A percentile compares a stretch with the other conserved stretches of the same genome.
Evolutionary conservation across 2,888 invertebrate genomes (phyloP).

Genomic region (Agriopis leucophaearia): DNA sequence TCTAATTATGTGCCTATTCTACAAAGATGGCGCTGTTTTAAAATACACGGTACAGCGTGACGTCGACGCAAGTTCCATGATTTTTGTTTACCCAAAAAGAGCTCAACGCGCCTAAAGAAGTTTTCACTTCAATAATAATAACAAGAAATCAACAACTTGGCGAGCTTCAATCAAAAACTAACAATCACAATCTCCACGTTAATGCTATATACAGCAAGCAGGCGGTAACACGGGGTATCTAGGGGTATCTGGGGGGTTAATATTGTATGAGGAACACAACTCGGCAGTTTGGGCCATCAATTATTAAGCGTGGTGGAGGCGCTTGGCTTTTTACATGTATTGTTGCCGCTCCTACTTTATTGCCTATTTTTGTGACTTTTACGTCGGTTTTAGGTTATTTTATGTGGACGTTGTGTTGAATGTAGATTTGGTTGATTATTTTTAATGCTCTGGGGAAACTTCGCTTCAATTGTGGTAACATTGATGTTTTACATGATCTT

Average conservation of each 20-base stretch:
- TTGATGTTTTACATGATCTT: constrained; percentile 7
- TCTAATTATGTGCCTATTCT: too few relatives aligned
- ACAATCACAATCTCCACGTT: constrained; percentile 20
- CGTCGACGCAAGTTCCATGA: too few relatives aligned
- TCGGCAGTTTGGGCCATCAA: constrained; percentile 85
- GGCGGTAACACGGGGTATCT: constrained; percentile 79
- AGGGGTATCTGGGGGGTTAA: constrained; percentile 70
- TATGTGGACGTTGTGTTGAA: constrained; percentile 58
- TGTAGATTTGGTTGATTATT: constrained; percentile 47
- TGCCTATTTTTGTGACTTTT: constrained; percentile 79
- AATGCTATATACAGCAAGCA: constrained; percentile 52
- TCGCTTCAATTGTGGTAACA: constrained; percentile 20
- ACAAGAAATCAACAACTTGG: constrained; percentile 22
- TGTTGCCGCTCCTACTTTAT: constrained; percentile 76
- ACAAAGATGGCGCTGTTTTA: too few relatives aligned
- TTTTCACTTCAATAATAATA: too few relatives aligned
- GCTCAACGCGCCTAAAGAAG: too few relatives aligned
- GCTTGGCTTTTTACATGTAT: constrained; percentile 79
- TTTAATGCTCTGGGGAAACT: constrained; percentile 36
- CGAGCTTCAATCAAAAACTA: constrained; percentile 18
- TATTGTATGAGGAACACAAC: constrained; percentile 85
- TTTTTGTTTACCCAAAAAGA: too few relatives aligned
- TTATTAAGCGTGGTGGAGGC: constrained; percentile 81
- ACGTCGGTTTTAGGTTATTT: constrained; percentile 71
- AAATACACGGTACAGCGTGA: too few relatives aligned